Evolutionary conservation across 2,888 invertebrate species (phyloP), one percentile per base, ranked within the genome.

Genomic region (Sinhomidia bicolor): DNA sequence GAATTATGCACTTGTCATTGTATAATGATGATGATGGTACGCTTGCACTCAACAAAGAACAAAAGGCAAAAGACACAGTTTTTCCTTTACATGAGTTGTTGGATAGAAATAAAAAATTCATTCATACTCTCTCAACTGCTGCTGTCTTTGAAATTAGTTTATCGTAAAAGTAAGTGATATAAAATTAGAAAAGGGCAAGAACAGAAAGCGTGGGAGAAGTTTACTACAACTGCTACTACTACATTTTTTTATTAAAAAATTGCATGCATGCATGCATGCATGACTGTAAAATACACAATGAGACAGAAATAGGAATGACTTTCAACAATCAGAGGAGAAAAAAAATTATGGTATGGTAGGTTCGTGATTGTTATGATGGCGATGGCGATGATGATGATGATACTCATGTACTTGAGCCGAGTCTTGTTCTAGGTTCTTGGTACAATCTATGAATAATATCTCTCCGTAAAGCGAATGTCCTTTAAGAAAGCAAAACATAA

Each of bases 181-280:
- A 65, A 65, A 65, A 32, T 65, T 32, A 65, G 32, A 51, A 68
- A 82, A 51, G 65, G 44, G 51, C 32, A 57, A 74, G 57, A 81
- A 54, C 82, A 83, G 88, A 83, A 88, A 83, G 88, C 88, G 88
- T 88, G 88, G 88, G 88, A 88, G 81, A 68, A 68, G 65, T 68
- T 32, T 36, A 36, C 32, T 20, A 6, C 36, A 3, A 29, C 29
- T 36, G 36, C n/a, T 36, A 36, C 32, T 20, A 6, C 36, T 20
- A 29, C 29, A 62, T n/a, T n/a, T n/a, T n/a, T n/a, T n/a, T n/a
- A n/a, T n/a, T 29, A 62, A 62, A 54, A 20, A n/a, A n/a, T n/a
- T n/a, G n/a, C 12, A 51, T 12, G 9, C 36, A 47, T 47, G 14
- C 44, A 47, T 14, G 14, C 44, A 47, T 9, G 12, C 44, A 12